Percentiles rank a stretch among this genome's conserved stretches.
These are phyloP conservation scores for Caenorhabditis doughertyi DNA, from an alignment of 2,888 invertebrate genomes.

Conservation along the genomic window DNA sequence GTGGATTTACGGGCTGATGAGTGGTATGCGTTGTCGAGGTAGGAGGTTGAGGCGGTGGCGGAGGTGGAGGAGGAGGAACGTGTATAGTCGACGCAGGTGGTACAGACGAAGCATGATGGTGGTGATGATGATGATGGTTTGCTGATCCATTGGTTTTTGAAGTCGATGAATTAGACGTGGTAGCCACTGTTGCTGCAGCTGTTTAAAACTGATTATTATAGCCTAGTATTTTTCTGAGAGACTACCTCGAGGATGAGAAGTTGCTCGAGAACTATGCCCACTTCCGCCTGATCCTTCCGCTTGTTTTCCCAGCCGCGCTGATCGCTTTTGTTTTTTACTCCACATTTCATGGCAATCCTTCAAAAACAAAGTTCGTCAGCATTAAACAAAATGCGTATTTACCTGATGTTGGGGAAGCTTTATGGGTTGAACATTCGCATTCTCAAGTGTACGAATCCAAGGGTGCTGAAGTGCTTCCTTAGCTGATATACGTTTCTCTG, in stretches of 20 bases:
- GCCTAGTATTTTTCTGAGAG: too few species aligned
- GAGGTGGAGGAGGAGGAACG: too few species aligned
- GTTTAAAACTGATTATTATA: constrained; percentile 1
- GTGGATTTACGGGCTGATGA: constrained; percentile 9
- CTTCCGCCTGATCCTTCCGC: constrained; percentile 40
- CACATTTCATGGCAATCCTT: constrained; percentile 99
- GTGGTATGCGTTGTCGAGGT: constrained; percentile 11
- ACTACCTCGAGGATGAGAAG: constrained; percentile 45
- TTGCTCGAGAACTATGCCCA: constrained; percentile 38
- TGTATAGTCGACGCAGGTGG: too few species aligned
- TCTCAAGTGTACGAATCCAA: constrained; percentile 94
- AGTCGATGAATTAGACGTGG: background rate
- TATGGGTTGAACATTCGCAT: constrained; percentile 86
- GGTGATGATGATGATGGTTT: constrained; percentile 10
- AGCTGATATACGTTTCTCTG: constrained; percentile 93
- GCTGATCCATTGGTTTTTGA: constrained; percentile 16
- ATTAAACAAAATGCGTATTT: too few species aligned
- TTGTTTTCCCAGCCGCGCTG: constrained; percentile 39
- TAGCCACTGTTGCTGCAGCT: constrained; percentile 11
- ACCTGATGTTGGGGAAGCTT: constrained; percentile 85
- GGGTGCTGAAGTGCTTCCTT: constrained; percentile 93
- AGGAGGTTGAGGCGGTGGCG: constrained; percentile 1
- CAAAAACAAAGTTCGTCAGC: background rate
- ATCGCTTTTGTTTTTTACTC: constrained; percentile 88
- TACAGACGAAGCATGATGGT: constrained; percentile 19